phyloP scores from a whole-genome alignment of 2,888 invertebrate genomes.

The Hoplodrina ambigua region DNA sequence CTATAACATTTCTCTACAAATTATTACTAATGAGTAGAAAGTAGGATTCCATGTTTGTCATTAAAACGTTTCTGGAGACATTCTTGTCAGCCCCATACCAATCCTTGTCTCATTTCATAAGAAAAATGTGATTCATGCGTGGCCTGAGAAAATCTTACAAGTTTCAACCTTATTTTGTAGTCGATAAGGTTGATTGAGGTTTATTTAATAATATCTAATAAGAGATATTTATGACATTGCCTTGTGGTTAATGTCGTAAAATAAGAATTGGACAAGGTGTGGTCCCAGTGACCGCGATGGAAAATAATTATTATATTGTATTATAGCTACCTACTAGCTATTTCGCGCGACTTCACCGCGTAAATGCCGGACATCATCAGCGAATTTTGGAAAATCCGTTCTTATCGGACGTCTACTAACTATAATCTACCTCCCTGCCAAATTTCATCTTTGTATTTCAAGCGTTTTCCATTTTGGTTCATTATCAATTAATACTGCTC shows the following conservation, averaged over 20 bases:
- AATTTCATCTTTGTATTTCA: too few species aligned
- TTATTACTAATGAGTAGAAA: slow-evolving; percentile 53
- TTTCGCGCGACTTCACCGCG: too few species aligned
- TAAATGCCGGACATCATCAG: too few species aligned
- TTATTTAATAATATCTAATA: slow-evolving; percentile 52
- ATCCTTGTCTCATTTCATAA: slow-evolving; percentile 53
- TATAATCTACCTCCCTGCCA: too few species aligned
- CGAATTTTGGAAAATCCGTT: too few species aligned
- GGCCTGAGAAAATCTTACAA: slow-evolving; percentile 2
- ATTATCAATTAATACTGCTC: too few species aligned
- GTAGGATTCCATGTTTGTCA: slow-evolving; percentile 58
- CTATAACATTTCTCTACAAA: not conserved
- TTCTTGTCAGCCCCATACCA: slow-evolving; percentile 50
- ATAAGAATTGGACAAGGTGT: slow-evolving; percentile 63
- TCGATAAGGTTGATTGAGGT: not conserved
- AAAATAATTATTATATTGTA: not conserved
- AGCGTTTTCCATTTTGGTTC: too few species aligned
- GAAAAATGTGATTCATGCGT: slow-evolving; percentile 49
- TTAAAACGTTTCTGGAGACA: slow-evolving; percentile 67
- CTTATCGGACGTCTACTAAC: too few species aligned
- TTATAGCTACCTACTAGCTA: too few species aligned
- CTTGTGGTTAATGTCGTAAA: slow-evolving; percentile 61
- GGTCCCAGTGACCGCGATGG: slow-evolving; percentile 17
- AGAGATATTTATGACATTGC: slow-evolving; percentile 67
- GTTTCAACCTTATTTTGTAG: slow-evolving; percentile 23